Base-by-base conservation (phyloP, 2,113 vertebrate genomes). In the Psilopogon haemacephalus region DNA sequence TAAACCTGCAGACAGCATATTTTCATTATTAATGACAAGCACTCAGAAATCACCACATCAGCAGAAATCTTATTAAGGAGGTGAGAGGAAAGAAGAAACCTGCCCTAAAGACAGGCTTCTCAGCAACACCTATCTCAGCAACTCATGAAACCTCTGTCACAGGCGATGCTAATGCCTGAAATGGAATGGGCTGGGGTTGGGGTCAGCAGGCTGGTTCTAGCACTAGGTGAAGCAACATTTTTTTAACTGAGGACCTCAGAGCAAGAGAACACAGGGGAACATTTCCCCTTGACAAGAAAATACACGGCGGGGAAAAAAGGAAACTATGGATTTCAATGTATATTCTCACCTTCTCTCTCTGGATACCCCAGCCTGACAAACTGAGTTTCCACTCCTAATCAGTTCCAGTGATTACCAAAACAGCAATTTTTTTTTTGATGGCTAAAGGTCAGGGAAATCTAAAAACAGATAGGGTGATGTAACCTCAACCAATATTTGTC, bases 21-120 rank as follows among this genome's bases (percentile, higher is more conserved):
- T 84, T 91, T 85, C 77, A 56, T 68, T 83, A 78, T 27, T 91
- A 88, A 80, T 58, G 72, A 80, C 56, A 96, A 88, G 55, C 15
- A 12, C 30, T 86, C 72, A 68, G 56, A 59, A 56, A 83, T 86
- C n/a, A 87, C 30, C 18, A 33, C 59, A 80, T 77, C 56, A 64
- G 20, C 84, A 92, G 86, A 91, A 55, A 5, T 75, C 86, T 70
- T 65, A 89, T n/a, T 67, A 70, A 78, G 67, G 21, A 8, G 14
- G 5, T 40, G 50, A 93, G 64, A 89, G 58, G 44, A 94, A 92
- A 89, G 44, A 71, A 92, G 42, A 88, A 74, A 60, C 48, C 85
- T 59, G 38, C 48, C 64, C 30, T 92, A 71, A 42, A 73, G 33
- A 68, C 42, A 68, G 60, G 8, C 21, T 89, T 75, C 84, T 85